phyloP scores from a whole-genome alignment of 2,888 invertebrate genomes.

The Tiliacea aurago region DNA sequence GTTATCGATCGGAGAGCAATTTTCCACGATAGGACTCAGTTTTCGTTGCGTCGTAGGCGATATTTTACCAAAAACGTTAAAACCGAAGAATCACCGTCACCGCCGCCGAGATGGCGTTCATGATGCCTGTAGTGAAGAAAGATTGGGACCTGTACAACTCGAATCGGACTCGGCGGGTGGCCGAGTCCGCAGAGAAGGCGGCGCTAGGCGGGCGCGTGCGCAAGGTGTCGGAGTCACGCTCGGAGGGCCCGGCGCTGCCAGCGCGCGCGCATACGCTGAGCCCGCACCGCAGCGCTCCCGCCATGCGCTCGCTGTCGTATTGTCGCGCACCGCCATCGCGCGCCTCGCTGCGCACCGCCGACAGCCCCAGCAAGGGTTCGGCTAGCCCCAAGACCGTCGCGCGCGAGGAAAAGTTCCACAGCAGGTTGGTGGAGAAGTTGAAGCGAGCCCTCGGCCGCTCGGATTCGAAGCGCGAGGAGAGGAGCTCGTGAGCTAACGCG shows the following conservation, averaged over 20 bases:
- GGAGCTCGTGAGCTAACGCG: constrained; percentile 90
- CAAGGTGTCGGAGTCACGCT: constrained; percentile 94
- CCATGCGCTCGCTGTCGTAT: constrained; percentile 91
- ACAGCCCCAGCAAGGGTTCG: constrained; percentile 92
- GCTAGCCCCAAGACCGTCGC: constrained; percentile 92
- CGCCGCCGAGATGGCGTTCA: constrained; percentile 95
- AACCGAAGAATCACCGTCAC: constrained; percentile 82
- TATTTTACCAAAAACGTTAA: constrained; percentile 86
- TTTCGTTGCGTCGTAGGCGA: constrained; percentile 73
- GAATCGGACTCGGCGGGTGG: constrained; percentile 93
- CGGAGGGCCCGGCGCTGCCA: constrained; percentile 93
- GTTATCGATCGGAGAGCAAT: constrained; percentile 77
- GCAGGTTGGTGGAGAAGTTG: constrained; percentile 94
- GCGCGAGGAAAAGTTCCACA: constrained; percentile 93
- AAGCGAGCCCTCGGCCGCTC: constrained; percentile 92
- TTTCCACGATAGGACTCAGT: constrained; percentile 72
- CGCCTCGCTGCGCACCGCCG: constrained; percentile 91
- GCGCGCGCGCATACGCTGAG: constrained; percentile 90
- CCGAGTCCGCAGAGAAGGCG: constrained; percentile 91
- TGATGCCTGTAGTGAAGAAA: constrained; percentile 98
- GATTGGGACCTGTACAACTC: constrained; percentile 98
- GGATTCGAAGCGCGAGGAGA: constrained; percentile 86
- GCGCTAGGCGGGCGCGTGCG: constrained; percentile 88
- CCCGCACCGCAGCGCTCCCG: constrained; percentile 93
- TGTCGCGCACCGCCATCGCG: constrained; percentile 89